These are phyloP conservation scores for Sericinus montela DNA, from an alignment of 2,888 invertebrate species.

Conservation along the genomic window DNA sequence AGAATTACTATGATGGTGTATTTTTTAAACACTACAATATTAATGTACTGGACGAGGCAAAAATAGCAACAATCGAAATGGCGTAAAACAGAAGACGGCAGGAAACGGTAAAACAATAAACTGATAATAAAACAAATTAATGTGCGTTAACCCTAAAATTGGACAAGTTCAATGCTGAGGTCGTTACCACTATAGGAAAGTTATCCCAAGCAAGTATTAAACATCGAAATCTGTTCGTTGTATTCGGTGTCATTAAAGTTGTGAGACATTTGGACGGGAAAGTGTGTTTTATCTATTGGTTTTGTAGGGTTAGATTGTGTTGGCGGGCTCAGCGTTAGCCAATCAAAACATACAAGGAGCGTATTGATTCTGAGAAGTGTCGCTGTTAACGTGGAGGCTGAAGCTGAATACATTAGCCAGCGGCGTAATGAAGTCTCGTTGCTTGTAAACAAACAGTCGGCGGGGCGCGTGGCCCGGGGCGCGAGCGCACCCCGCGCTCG, in stretches of 20 bases:
- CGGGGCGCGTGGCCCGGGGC: conserved; percentile 40
- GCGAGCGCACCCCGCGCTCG: conserved; percentile 62
- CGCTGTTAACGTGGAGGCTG: conserved; percentile 79
- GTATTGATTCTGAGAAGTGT: conserved; percentile 80
- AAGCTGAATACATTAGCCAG: conserved; percentile 80
- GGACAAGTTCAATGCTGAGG: conserved; percentile 78
- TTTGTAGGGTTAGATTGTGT: conserved; percentile 50
- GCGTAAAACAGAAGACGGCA: conserved; percentile 53
- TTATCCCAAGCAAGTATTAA: conserved; percentile 72
- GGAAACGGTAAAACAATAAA: conserved; percentile 72
- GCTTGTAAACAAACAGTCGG: conserved; percentile 74
- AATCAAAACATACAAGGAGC: conserved; percentile 80
- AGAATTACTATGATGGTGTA: neutral
- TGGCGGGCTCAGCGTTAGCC: conserved; percentile 51
- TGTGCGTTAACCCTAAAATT: conserved; percentile 75
- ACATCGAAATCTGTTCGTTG: conserved; percentile 78
- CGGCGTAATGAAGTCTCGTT: conserved; percentile 79
- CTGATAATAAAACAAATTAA: conserved; percentile 76
- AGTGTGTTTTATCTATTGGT: conserved; percentile 50
- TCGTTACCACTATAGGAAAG: conserved; percentile 77
- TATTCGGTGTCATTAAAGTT: conserved; percentile 74
- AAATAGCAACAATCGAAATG: conserved; percentile 50
- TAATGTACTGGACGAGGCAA: conserved; percentile 20
- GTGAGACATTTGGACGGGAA: conserved; percentile 38
- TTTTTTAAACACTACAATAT: conserved; percentile 3